Percentiles rank a stretch among this genome's conserved stretches.
These are phyloP conservation scores for Gnatocerus cornutus DNA, from an alignment of 2,888 invertebrate species.

Conservation along the genomic window DNA sequence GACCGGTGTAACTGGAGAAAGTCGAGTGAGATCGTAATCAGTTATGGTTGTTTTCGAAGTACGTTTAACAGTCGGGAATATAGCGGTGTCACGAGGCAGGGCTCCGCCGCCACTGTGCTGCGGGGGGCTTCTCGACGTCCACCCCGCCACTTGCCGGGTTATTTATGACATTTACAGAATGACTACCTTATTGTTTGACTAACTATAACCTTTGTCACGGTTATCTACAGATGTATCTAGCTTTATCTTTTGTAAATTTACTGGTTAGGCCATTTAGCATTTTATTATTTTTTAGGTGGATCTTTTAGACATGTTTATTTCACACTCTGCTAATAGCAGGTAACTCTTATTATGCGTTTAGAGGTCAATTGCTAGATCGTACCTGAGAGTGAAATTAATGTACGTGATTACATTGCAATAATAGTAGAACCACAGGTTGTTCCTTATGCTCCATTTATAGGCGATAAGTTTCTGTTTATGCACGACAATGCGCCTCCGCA, in stretches of 20 bases:
- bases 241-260: slow-evolving; percentile 71
- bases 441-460: too few species aligned
- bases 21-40: slow-evolving; percentile 65
- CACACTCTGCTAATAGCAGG: slow-evolving; percentile 46
- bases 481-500: too few species aligned
- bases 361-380: slow-evolving; percentile 33
- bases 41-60: slow-evolving; percentile 65
- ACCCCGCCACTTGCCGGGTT: slow-evolving; percentile 67
- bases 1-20: slow-evolving; percentile 63
- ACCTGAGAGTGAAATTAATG: too few species aligned
- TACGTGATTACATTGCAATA: too few species aligned
- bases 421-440: too few species aligned
- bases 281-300: slow-evolving; percentile 61
- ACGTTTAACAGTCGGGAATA: slow-evolving; percentile 52
- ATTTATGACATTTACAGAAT: slow-evolving; percentile 69
- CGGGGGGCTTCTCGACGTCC: slow-evolving; percentile 63
- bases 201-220: slow-evolving; percentile 71
- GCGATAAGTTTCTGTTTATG: too few species aligned
- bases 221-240: slow-evolving; percentile 70
- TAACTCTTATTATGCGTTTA: slow-evolving; percentile 5
- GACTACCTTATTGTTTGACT: slow-evolving; percentile 72
- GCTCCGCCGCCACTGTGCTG: slow-evolving; percentile 56
- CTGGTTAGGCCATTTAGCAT: slow-evolving; percentile 69
- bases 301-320: slow-evolving; percentile 57
- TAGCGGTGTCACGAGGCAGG: slow-evolving; percentile 59